phyloP scores from a whole-genome alignment of 2,888 invertebrate species.

The Apeira syringaria region DNA sequence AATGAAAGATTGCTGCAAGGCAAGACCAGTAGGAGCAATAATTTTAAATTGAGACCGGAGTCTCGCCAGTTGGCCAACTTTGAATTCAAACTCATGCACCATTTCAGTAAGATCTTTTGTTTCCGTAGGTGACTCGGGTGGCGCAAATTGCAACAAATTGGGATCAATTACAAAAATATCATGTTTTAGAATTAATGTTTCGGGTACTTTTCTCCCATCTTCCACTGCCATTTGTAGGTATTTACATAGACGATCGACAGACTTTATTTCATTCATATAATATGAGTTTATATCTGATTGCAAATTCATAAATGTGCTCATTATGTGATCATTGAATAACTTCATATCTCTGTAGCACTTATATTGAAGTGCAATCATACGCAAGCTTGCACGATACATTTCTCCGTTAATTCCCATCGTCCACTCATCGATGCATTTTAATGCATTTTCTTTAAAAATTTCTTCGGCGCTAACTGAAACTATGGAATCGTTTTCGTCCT shows the following conservation, averaged over 20 bases:
- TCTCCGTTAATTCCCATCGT: slow-evolving; percentile 82
- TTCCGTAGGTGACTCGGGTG: slow-evolving; percentile 35
- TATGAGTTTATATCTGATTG: slow-evolving; percentile 71
- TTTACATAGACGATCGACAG: slow-evolving; percentile 78
- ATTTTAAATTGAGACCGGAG: slow-evolving; percentile 63
- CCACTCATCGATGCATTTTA: slow-evolving; percentile 84
- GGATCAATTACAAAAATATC: slow-evolving; percentile 77
- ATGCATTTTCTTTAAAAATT: slow-evolving; percentile 62
- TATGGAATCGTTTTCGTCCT: slow-evolving; percentile 52
- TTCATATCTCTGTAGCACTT: slow-evolving; percentile 70
- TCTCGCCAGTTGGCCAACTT: slow-evolving; percentile 61
- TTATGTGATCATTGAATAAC: slow-evolving; percentile 66
- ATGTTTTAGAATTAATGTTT: slow-evolving; percentile 71
- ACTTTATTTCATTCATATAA: slow-evolving; percentile 67
- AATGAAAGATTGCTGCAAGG: slow-evolving; percentile 72
- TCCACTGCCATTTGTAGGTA: slow-evolving; percentile 80
- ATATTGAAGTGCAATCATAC: slow-evolving; percentile 62
- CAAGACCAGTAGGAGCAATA: slow-evolving; percentile 68
- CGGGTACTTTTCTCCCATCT: slow-evolving; percentile 67
- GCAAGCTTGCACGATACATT: slow-evolving; percentile 70
- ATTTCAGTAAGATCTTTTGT: slow-evolving; percentile 41
- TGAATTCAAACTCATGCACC: slow-evolving; percentile 53
- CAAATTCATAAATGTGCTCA: slow-evolving; percentile 69
- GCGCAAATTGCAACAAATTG: slow-evolving; percentile 62
- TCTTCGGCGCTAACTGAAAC: slow-evolving; percentile 55